Evolutionary conservation across 2,797 vertebrate genomes (phyloP), one percentile per base, ranked within the genome.

Genomic region (Malacoctenus gilli): DNA sequence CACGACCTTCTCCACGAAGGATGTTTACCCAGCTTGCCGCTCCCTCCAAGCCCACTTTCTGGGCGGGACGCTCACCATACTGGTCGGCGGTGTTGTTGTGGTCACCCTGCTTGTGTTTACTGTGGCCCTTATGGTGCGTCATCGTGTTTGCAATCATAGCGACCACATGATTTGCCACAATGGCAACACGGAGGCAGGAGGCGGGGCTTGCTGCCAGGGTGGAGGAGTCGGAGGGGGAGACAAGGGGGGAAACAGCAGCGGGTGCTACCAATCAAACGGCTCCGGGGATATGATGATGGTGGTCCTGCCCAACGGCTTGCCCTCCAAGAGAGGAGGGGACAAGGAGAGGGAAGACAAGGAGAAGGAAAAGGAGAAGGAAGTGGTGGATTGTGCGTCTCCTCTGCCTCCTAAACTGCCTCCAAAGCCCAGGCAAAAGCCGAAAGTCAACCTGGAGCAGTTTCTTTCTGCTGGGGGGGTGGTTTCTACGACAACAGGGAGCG

Each of bases 21-120:
- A 95, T 25, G 91, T 94, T 67, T 94, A 92, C 40, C 93, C 94
- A 47, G 90, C 94, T 42, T 96, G 95, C 82, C 95, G 92, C 18
- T 93, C 93, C 4, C 92, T 96, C 28, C 94, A 95, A 35, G 94
- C 93, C 55, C 95, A 95, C 43, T 95, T 96, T 88, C 86, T 96
- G 68, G 95, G 95, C 0, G 95, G 95, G 37, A 96, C 95, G 0
- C 89, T 96, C 80, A 96, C 94, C 0, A 94, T 97, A 66, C 86
- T 94, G 9, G 93, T 96, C 2, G 95, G 95, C 0, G 95, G 95
- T 0, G 89, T 96, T 25, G 92, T 96, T 1, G 95, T 96, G 13
- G 95, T 94, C 30, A 94, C 94, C 30, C 74, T 97, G 49, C 91
- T 97, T 53, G 94, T 97, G 72, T 97, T 96, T 83, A 95, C 94